These are phyloP conservation scores for Schizopygopsis malacanthus DNA, from an alignment of 2,797 vertebrate species.

Conservation along the genomic window DNA sequence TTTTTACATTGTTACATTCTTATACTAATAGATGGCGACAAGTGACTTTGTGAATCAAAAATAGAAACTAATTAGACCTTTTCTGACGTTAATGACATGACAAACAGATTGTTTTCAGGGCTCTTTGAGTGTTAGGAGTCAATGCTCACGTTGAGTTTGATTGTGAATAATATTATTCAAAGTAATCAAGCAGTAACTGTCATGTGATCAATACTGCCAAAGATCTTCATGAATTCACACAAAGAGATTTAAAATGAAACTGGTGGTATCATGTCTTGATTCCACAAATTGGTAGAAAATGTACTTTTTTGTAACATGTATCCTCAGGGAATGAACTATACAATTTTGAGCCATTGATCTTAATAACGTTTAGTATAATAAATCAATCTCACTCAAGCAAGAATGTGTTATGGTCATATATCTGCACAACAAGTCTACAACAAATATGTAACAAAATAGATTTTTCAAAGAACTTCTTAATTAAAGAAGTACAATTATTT, in stretches of 20 bases:
- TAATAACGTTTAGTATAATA: not conserved
- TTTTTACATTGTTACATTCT: not conserved
- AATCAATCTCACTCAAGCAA: not conserved
- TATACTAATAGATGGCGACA: not conserved
- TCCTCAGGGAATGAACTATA: conserved; percentile 8
- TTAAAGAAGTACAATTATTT: not conserved
- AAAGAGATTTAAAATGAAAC: not conserved
- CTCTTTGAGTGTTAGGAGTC: not conserved
- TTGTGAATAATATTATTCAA: not conserved
- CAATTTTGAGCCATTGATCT: not conserved
- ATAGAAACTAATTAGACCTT: not conserved
- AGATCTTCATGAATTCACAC: not conserved
- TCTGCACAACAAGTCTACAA: not conserved
- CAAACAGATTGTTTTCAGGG: not conserved
- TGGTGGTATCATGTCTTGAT: not conserved
- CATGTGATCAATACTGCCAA: not conserved
- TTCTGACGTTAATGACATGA: not conserved
- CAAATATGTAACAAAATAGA: not conserved
- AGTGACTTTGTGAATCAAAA: not conserved
- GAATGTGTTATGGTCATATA: not conserved
- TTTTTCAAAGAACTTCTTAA: not conserved
- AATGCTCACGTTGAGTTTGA: not conserved
- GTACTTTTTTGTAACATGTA: not conserved
- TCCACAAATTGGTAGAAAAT: conserved; percentile 1
- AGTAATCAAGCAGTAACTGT: not conserved